phyloP scores from a whole-genome alignment of 2,888 invertebrate species.

The Hypolimnas misippus region DNA sequence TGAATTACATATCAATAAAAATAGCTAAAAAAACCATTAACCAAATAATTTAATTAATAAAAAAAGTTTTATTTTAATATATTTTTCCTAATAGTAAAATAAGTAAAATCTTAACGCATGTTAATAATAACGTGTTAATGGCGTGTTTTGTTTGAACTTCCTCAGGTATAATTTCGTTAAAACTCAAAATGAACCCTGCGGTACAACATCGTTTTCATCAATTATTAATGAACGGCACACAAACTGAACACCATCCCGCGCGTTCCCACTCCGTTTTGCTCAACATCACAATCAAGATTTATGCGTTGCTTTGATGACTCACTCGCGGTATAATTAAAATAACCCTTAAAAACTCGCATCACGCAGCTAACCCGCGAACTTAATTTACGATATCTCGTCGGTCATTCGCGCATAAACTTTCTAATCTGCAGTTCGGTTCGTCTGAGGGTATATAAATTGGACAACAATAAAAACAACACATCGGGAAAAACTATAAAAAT shows the following conservation, averaged over 20 bases:
- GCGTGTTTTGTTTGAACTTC: not conserved
- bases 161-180: not conserved
- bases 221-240: slow-evolving; percentile 9
- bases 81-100: not conserved
- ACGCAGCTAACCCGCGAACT: slow-evolving; percentile 66
- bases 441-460: slow-evolving; percentile 68
- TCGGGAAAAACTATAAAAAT: slow-evolving; percentile 73
- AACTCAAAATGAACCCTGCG: not conserved
- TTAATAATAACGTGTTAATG: not conserved
- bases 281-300: slow-evolving; percentile 57
- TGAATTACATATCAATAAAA: too few relatives aligned
- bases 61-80: not conserved
- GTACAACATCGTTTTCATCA: not conserved
- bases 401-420: slow-evolving; percentile 76
- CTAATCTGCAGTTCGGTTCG: slow-evolving; percentile 70
- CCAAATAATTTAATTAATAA: too few relatives aligned
- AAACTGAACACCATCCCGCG: too few relatives aligned
- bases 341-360: slow-evolving; percentile 62
- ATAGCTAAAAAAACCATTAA: too few relatives aligned
- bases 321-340: slow-evolving; percentile 75
- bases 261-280: slow-evolving; percentile 38
- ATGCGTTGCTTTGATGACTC: slow-evolving; percentile 66
- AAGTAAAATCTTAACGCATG: not conserved
- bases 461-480: slow-evolving; percentile 76
- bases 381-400: slow-evolving; percentile 77